Evolutionary conservation across 2,113 vertebrate genomes (phyloP).

Genomic region (Xenopus tropicalis): DNA sequence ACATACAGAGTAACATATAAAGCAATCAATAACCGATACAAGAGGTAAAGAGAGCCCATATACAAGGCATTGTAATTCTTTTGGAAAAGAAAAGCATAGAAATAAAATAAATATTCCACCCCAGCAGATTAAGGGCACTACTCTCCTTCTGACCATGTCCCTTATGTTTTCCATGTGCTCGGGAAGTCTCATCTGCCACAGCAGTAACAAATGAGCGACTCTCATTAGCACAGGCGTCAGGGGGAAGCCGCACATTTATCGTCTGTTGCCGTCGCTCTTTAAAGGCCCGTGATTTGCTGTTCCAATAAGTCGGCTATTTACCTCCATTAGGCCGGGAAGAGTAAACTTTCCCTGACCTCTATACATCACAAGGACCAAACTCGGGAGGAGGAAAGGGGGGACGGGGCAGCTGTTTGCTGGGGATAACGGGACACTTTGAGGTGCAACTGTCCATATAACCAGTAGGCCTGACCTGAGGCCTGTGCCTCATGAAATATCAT

Average conservation of each 20-base stretch:
- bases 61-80: no score
- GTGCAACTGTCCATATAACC: not conserved
- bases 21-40: no score
- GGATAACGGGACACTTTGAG: slow-evolving; percentile 6
- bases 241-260: slow-evolving; percentile 16
- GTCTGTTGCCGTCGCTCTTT: slow-evolving; percentile 20
- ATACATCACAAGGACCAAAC: slow-evolving; percentile 23
- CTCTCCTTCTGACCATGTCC: no score
- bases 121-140: no score
- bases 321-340: slow-evolving; percentile 2
- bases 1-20: no score
- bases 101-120: no score
- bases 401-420: slow-evolving; percentile 14
- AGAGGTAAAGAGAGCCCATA: no score
- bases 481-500: no score
- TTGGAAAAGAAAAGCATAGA: no score
- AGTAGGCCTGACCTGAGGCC: no score
- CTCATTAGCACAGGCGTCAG: slow-evolving; percentile 10
- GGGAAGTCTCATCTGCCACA: slow-evolving; percentile 13
- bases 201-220: slow-evolving; percentile 15
- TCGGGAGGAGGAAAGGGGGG: not conserved
- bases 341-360: slow-evolving; percentile 39
- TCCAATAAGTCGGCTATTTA: slow-evolving; percentile 19
- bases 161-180: no score
- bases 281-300: slow-evolving; percentile 29